A percentile compares a stretch with the other conserved stretches of the same genome.
These are phyloP conservation scores for Pissodes strobi DNA, from an alignment of 1,140 invertebrate species.

Conservation along the genomic window DNA sequence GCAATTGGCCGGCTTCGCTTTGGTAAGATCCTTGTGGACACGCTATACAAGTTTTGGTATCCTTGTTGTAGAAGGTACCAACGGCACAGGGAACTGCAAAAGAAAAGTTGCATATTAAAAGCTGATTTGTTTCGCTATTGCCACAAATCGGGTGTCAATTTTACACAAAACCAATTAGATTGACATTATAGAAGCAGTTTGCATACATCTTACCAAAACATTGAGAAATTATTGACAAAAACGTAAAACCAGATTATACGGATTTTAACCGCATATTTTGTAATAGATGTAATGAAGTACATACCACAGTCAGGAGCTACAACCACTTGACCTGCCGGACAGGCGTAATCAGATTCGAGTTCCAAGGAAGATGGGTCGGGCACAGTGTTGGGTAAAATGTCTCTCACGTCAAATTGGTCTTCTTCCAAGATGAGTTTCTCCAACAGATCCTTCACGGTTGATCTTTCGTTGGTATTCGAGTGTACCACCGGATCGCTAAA, in stretches of 20 bases:
- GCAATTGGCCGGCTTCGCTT: constrained; percentile 86
- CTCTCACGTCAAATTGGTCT: constrained; percentile 89
- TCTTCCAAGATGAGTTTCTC: constrained; percentile 89
- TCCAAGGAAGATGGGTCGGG: constrained; percentile 87
- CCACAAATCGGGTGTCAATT: no score
- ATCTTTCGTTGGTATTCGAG: constrained; percentile 82
- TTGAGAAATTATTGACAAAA: no score
- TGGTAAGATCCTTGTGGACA: constrained; percentile 93
- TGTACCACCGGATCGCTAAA: constrained; percentile 86
- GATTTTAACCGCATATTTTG: no score
- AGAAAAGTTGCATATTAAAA: no score
- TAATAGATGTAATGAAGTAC: no score
- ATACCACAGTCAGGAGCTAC: constrained; percentile 88
- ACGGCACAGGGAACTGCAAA: constrained; percentile 90
- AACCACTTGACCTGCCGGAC: constrained; percentile 89
- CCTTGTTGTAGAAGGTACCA: constrained; percentile 83
- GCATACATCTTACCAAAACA: no score
- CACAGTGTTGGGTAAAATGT: constrained; percentile 91
- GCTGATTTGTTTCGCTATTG: no score
- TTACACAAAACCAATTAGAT: no score
- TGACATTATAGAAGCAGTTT: no score
- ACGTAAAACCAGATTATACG: no score
- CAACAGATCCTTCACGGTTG: constrained; percentile 79
- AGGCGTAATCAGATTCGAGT: constrained; percentile 89
- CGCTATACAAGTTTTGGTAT: constrained; percentile 75